phyloP scores from a whole-genome alignment of 2,113 vertebrate species.

The Apteryx mantelli region DNA sequence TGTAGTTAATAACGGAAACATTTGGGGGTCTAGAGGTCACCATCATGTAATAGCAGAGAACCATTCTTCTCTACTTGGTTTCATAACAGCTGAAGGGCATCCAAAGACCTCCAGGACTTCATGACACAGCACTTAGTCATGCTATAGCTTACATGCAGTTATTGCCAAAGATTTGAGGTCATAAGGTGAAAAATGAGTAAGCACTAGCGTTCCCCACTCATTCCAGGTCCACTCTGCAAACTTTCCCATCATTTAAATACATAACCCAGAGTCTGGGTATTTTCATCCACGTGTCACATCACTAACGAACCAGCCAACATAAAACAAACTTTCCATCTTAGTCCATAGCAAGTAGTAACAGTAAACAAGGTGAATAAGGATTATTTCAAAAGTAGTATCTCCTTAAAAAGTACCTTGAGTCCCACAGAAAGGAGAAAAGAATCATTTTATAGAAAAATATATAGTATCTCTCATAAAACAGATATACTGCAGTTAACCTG shows the following conservation, averaged over 20 bases:
- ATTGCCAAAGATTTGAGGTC: not conserved
- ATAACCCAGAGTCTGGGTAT: not conserved
- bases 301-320: not conserved
- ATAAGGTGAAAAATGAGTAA: not conserved
- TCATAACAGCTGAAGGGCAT: not conserved
- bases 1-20: rapidly evolving
- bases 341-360: not conserved
- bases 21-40: not conserved
- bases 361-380: rapidly evolving
- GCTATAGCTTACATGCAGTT: not conserved
- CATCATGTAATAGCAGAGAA: not conserved
- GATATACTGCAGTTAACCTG: not conserved
- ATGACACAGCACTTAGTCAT: not conserved
- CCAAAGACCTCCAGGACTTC: not conserved
- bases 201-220: not conserved
- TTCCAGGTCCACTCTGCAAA: not conserved
- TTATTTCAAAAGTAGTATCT: not conserved
- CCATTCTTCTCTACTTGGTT: rapidly evolving
- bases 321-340: not conserved
- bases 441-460: not conserved
- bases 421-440: not conserved
- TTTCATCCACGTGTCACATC: not conserved
- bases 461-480: too few species aligned
- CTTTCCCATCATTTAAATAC: not conserved
- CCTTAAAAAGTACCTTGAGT: not conserved